These are phyloP conservation scores for Upupa epops DNA, from an alignment of 2,113 vertebrate species.

Conservation along the genomic window DNA sequence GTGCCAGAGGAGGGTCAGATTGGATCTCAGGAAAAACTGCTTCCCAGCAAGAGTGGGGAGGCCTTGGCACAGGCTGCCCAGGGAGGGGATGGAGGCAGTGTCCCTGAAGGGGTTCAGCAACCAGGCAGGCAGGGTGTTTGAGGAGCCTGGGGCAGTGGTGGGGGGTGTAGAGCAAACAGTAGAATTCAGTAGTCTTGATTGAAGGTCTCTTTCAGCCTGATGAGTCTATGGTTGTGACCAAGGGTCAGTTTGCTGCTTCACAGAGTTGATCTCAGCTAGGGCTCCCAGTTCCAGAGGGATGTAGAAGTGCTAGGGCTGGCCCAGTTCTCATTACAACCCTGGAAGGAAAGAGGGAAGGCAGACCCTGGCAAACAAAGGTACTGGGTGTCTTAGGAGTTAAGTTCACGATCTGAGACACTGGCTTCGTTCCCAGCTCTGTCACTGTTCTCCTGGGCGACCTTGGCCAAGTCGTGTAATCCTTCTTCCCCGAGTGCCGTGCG, in stretches of 20 bases:
- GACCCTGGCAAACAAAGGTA: neutral
- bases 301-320: fast-evolving
- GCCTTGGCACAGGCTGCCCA: too few relatives aligned
- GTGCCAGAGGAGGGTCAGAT: too few relatives aligned
- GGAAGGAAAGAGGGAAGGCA: neutral
- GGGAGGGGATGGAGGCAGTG: too few relatives aligned
- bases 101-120: too few relatives aligned
- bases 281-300: neutral
- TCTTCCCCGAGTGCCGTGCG: neutral
- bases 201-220: too few relatives aligned
- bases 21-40: too few relatives aligned
- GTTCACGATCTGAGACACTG: neutral
- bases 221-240: neutral
- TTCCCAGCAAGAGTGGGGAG: too few relatives aligned
- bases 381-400: neutral
- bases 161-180: too few relatives aligned
- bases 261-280: too few relatives aligned
- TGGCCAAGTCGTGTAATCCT: neutral
- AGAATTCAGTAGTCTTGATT: too few relatives aligned
- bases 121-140: too few relatives aligned
- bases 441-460: neutral
- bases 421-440: neutral
- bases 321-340: neutral
- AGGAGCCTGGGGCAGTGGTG: too few relatives aligned
- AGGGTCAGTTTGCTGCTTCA: neutral